Evolutionary conservation across 2,888 invertebrate genomes (phyloP).

Genomic region (Hartigia nigra): DNA sequence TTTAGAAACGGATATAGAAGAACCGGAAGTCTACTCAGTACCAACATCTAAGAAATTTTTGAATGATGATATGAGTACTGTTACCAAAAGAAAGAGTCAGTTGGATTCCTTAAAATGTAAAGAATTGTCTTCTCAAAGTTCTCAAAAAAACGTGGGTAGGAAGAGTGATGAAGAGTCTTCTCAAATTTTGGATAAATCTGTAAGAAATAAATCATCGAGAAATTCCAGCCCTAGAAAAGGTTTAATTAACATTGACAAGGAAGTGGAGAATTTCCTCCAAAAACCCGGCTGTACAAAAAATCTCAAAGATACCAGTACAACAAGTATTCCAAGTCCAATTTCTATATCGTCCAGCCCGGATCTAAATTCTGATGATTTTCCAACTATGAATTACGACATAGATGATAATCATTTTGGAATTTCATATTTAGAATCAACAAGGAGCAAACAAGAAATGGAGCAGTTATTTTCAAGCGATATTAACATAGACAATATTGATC

Average conservation of each 20-base stretch:
- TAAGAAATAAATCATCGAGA: neutral
- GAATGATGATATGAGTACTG: neutral
- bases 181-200: neutral
- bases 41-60: neutral
- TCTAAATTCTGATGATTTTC: constrained; percentile 9
- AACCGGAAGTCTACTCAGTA: neutral
- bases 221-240: neutral
- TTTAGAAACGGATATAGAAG: neutral
- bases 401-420: neutral
- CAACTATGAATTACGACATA: neutral
- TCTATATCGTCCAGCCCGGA: constrained; percentile 35
- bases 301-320: neutral
- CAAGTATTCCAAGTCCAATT: constrained; percentile 31
- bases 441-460: neutral
- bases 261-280: neutral
- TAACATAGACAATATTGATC: neutral
- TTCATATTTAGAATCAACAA: neutral
- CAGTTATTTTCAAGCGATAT: neutral
- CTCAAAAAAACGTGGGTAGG: neutral
- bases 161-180: neutral
- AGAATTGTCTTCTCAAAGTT: neutral
- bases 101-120: neutral
- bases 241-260: neutral
- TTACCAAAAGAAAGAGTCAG: neutral
- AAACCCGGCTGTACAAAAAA: neutral